Evolutionary conservation across 2,888 invertebrate genomes (phyloP).

Genomic region (Trypoxylon attenuatum): DNA sequence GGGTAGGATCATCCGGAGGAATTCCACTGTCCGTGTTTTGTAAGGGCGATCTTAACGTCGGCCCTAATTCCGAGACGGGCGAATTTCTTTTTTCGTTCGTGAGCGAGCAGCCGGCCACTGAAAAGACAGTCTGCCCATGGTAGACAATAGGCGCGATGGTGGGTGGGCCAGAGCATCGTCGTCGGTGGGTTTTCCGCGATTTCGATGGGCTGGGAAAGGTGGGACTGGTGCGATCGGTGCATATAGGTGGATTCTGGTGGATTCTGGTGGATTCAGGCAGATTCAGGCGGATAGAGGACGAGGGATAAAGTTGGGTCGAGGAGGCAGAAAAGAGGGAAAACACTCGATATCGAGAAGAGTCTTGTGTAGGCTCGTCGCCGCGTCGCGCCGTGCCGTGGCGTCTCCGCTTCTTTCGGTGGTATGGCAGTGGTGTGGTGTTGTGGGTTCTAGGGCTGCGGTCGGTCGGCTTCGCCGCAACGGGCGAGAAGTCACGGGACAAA

Average conservation of each 20-base stretch:
- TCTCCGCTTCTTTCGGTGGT: slow-evolving; percentile 43
- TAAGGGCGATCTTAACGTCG: background rate
- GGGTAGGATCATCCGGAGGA: background rate
- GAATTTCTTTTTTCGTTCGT: background rate
- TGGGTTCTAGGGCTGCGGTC: slow-evolving; percentile 49
- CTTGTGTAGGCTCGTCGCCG: background rate
- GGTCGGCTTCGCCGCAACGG: slow-evolving; percentile 57
- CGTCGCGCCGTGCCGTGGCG: slow-evolving; percentile 16
- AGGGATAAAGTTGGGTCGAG: too few relatives aligned
- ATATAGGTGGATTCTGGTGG: too few relatives aligned
- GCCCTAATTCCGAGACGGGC: background rate
- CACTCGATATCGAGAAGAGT: background rate
- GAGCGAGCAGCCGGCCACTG: too few relatives aligned
- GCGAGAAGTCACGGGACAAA: slow-evolving; percentile 67
- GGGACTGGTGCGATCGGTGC: too few relatives aligned
- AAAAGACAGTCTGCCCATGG: too few relatives aligned
- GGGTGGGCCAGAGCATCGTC: background rate
- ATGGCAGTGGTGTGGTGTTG: too few relatives aligned
- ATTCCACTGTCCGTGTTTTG: background rate
- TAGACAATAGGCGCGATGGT: too few relatives aligned
- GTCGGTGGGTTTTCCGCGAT: background rate
- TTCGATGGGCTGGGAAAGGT: too few relatives aligned
- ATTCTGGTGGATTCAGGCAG: too few relatives aligned
- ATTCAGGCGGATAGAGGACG: too few relatives aligned
- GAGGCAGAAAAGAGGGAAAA: slow-evolving; percentile 8